Base-by-base conservation (phyloP, 1,140 invertebrate genomes). In the Brachionus plicatilis region DNA sequence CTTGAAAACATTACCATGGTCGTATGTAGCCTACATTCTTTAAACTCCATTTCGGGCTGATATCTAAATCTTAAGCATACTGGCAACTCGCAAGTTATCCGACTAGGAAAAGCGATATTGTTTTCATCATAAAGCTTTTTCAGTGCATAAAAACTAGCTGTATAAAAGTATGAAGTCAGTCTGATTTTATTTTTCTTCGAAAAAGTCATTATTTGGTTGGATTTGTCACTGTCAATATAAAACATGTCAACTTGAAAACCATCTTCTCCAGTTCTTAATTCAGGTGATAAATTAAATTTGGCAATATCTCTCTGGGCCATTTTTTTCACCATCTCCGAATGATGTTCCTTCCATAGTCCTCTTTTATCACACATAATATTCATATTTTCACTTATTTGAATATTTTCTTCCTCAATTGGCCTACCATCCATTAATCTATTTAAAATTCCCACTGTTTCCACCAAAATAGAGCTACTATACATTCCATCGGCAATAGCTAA, bases 51-150 rank as follows among this genome's bases (percentile, higher is more conserved):
- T 45, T 37, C 20, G 5, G 79, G 50, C 24, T 82, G 24, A 65
- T 82, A 82, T 41, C 79, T 37, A 11, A 82, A 20, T 20, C 79
- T 60, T 20, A 82, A 41, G 27, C 53, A 45, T 11, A 65, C 65
- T 29, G 79, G 53, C 2, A 82, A 11, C 20, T 65, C 53, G 27
- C n/a, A 20, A 65, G 17, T 45, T 27, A 82, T 56, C 20, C 79
- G 20, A 12, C 27, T 65, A 0, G 79, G 79, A 82, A 82, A 82
- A 24, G 14, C 11, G 0, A 82, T 27, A 8, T 41, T 47, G 43
- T 68, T 82, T 37, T 82, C 79, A 27, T 60, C 53, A 24, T 82
- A 82, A 3, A 82, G 20, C 4, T 60, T 37, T 82, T 65, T 82
- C 27, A 82, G 65, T 1, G 79, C 50, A 37, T 82, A 82, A 45